These are phyloP conservation scores for Scolopax rusticola DNA, from an alignment of 2,797 vertebrate genomes.

Conservation along the genomic window DNA sequence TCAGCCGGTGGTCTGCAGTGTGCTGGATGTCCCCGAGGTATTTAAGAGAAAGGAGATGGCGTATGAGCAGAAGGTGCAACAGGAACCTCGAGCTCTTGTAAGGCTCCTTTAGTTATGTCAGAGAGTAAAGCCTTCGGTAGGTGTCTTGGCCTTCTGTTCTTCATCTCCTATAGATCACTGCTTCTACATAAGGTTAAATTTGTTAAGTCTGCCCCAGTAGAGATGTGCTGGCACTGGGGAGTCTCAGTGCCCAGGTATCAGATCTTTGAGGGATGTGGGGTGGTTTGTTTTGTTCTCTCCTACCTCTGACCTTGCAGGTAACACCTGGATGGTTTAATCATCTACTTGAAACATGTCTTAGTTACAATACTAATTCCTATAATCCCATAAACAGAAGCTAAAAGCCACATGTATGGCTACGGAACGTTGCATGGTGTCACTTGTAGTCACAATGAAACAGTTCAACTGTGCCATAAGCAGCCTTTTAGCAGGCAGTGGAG, in stretches of 20 bases:
- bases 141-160: background rate
- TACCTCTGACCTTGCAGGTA: background rate
- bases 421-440: fast-evolving
- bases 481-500: background rate
- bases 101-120: background rate
- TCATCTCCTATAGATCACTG: background rate
- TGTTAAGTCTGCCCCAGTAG: background rate
- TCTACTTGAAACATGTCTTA: background rate
- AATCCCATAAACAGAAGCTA: background rate
- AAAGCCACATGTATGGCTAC: background rate
- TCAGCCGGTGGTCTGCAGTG: fast-evolving
- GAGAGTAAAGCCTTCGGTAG: background rate
- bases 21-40: background rate
- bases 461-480: background rate
- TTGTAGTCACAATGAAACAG: background rate
- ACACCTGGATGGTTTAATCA: background rate
- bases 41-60: background rate
- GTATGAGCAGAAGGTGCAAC: background rate
- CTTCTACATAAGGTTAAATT: background rate
- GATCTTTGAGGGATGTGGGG: background rate
- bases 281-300: background rate
- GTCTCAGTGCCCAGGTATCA: background rate
- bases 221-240: background rate
- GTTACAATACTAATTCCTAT: background rate
- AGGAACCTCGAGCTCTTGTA: background rate